A percentile compares a stretch with the other conserved stretches of the same genome.
These are phyloP conservation scores for Tuberolachnus salignus DNA, from an alignment of 2,888 invertebrate species.

Conservation along the genomic window DNA sequence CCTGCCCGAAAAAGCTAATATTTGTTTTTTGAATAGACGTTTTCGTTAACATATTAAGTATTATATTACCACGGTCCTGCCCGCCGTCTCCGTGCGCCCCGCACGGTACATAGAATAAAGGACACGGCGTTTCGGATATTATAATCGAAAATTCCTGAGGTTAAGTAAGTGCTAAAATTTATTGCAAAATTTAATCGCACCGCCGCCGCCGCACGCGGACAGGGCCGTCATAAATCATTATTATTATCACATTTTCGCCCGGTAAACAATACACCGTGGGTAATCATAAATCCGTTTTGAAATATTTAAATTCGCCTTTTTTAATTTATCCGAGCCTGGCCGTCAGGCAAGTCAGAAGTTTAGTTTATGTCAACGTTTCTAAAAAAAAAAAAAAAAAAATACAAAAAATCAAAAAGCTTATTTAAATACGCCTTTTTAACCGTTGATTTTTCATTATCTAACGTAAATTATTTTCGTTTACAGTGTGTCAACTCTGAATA, in stretches of 20 bases:
- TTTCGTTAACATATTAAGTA: background rate
- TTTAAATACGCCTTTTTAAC: too few relatives aligned
- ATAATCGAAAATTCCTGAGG: constrained; percentile 17
- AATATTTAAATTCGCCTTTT: constrained; percentile 14
- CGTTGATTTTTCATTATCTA: too few relatives aligned
- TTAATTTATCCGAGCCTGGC: background rate
- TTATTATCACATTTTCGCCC: constrained; percentile 4
- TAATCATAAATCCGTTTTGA: background rate
- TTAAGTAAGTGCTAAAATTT: background rate
- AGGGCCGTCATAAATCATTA: constrained; percentile 26
- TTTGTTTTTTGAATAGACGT: background rate
- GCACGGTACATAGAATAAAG: background rate
- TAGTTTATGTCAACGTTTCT: too few relatives aligned
- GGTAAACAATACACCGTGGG: constrained; percentile 29
- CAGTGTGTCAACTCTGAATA: too few relatives aligned
- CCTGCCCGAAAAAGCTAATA: too few relatives aligned
- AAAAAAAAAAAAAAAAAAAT: too few relatives aligned
- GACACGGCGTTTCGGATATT: constrained; percentile 6
- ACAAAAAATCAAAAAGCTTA: too few relatives aligned
- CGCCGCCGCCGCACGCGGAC: background rate
- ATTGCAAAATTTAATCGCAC: background rate
- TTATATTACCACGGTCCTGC: background rate
- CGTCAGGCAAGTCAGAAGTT: too few relatives aligned
- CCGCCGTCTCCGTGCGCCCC: too few relatives aligned
- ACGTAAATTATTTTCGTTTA: too few relatives aligned